These are phyloP conservation scores for Aphis craccivora DNA, from an alignment of 1,140 invertebrate genomes.

Conservation along the genomic window DNA sequence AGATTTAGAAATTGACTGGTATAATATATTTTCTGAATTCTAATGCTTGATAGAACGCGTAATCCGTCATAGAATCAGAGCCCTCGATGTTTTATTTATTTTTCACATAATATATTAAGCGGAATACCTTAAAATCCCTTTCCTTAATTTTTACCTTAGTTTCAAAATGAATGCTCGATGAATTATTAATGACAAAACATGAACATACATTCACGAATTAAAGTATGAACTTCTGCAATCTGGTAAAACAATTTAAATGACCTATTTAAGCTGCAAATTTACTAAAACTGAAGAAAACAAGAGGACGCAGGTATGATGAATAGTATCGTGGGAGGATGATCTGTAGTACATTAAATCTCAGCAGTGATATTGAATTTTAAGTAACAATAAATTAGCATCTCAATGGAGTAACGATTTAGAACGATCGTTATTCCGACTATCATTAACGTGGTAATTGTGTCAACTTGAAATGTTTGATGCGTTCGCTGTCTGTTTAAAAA, in stretches of 20 bases:
- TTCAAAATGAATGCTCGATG: neutral
- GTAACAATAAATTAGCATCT: neutral
- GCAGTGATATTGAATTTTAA: neutral
- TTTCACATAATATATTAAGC: neutral
- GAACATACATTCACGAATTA: neutral
- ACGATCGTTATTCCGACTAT: no score
- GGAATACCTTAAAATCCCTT: neutral
- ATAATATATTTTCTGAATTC: neutral
- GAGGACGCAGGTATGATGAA: neutral
- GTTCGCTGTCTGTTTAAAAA: neutral
- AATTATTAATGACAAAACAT: neutral
- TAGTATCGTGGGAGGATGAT: neutral
- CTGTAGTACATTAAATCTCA: no score
- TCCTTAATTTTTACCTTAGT: neutral
- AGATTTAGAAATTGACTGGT: neutral
- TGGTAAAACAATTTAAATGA: neutral
- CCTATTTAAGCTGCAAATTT: neutral
- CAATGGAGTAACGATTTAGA: no score
- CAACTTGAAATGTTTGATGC: neutral
- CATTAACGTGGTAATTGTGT: neutral
- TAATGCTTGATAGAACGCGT: neutral
- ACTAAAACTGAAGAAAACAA: neutral
- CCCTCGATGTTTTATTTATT: constrained; percentile 13
- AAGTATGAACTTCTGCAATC: neutral
- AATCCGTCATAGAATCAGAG: neutral